phyloP scores from a whole-genome alignment of 2,797 vertebrate genomes.

The Argyrosomus regius region DNA sequence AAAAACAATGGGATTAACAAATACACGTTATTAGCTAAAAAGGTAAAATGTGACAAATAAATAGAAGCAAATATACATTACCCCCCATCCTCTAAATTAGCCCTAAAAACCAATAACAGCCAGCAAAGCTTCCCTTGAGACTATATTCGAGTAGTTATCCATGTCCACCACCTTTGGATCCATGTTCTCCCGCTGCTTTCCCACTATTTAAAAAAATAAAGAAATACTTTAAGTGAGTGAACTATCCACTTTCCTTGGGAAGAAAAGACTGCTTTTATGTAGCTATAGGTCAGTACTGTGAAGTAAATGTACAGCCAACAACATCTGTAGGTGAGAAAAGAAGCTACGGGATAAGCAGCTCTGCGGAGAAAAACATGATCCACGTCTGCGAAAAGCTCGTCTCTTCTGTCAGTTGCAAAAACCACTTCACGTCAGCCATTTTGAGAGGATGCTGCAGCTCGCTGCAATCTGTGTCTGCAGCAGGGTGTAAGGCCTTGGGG shows the following conservation, averaged over 20 bases:
- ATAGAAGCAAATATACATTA: slow-evolving; percentile 81
- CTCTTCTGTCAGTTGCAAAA: slow-evolving; percentile 47
- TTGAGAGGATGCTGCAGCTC: slow-evolving; percentile 62
- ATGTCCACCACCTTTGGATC: slow-evolving; percentile 39
- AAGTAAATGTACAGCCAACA: slow-evolving; percentile 53
- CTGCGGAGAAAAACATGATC: slow-evolving; percentile 50
- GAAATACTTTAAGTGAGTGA: slow-evolving; percentile 13
- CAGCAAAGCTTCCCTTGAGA: slow-evolving; percentile 51
- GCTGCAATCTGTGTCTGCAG: slow-evolving; percentile 62
- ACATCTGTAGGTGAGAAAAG: slow-evolving; percentile 44
- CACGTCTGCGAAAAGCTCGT: slow-evolving; percentile 51
- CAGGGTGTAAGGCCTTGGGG: slow-evolving; percentile 74
- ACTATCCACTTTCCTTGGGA: slow-evolving; percentile 9
- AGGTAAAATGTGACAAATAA: slow-evolving; percentile 81
- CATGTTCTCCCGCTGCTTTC: slow-evolving; percentile 43
- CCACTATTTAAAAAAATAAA: slow-evolving; percentile 46
- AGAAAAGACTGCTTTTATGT: slow-evolving; percentile 42
- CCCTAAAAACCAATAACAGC: slow-evolving; percentile 63
- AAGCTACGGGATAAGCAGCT: slow-evolving; percentile 57
- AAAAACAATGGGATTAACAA: slow-evolving; percentile 68
- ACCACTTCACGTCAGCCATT: slow-evolving; percentile 59
- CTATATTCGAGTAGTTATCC: slow-evolving; percentile 7
- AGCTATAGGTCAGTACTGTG: slow-evolving; percentile 40
- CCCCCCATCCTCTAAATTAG: slow-evolving; percentile 56
- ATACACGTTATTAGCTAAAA: slow-evolving; percentile 72